These are phyloP conservation scores for Rhynchopsitta pachyrhyncha DNA, from an alignment of 2,113 vertebrate genomes.

Conservation along the genomic window DNA sequence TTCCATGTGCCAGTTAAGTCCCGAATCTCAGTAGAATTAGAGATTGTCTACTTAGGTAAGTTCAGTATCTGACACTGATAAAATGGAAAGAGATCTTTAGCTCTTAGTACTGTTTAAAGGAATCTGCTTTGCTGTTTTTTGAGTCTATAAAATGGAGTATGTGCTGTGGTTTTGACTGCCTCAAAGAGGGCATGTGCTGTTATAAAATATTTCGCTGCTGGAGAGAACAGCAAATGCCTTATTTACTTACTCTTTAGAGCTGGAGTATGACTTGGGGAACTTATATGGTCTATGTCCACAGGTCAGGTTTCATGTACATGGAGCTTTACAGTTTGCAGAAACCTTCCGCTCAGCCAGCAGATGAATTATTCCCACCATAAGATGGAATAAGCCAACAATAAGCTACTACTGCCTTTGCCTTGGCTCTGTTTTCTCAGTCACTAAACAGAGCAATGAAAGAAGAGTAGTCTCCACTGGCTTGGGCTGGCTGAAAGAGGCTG, in stretches of 20 bases:
- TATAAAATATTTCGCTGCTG: not conserved
- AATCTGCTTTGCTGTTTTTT: not conserved
- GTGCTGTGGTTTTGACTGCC: not conserved
- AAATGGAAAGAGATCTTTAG: not conserved
- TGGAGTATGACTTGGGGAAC: not conserved
- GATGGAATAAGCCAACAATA: not conserved
- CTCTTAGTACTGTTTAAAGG: not conserved
- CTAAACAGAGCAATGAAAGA: not conserved
- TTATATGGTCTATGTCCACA: not conserved
- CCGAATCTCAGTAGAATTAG: not conserved
- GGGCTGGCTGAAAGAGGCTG: not conserved
- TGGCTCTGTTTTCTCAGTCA: not conserved
- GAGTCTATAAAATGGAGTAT: not conserved
- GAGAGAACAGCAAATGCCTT: slow-evolving; percentile 1
- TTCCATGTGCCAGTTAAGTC: not conserved
- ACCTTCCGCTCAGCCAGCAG: not conserved
- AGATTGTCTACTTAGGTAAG: not conserved
- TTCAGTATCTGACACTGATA: not conserved
- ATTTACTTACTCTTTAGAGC: not conserved
- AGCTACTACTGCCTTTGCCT: not conserved
- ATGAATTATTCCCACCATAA: not conserved
- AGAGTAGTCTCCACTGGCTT: not conserved
- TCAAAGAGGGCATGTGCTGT: not conserved
- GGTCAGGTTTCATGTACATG: not conserved
- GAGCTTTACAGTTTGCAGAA: not conserved